Conservation (phyloP, 2,888 invertebrate species). For the Polydrusus cervinus region DNA sequence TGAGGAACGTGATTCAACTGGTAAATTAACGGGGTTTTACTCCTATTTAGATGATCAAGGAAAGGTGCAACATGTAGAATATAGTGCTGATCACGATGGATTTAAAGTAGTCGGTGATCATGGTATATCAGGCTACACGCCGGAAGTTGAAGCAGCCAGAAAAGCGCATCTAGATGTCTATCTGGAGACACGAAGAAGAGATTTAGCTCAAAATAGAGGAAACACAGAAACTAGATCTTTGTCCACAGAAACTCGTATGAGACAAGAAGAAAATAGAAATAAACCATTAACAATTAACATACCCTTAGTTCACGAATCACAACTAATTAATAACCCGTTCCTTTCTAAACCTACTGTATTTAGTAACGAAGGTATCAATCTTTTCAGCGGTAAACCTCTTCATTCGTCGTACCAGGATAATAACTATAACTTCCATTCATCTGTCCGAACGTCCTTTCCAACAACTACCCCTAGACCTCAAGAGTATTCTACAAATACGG, state of each 20-base stretch:
- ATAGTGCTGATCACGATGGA: slow-evolving; percentile 19
- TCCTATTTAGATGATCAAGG: too few relatives aligned
- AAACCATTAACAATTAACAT: neutral
- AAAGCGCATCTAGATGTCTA: slow-evolving; percentile 47
- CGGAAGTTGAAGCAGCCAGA: slow-evolving; percentile 59
- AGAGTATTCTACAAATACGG: neutral
- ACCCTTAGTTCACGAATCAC: neutral
- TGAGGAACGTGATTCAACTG: too few relatives aligned
- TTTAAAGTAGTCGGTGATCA: slow-evolving; percentile 39
- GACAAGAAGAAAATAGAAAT: neutral
- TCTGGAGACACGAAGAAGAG: neutral
- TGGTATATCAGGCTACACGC: slow-evolving; percentile 55
- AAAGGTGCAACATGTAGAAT: too few relatives aligned
- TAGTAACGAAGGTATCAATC: neutral
- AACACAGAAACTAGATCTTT: neutral
- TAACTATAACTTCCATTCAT: neutral
- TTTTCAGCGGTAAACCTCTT: slow-evolving; percentile 5
- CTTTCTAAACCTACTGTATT: neutral
- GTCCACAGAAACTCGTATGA: neutral
- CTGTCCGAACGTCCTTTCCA: neutral
- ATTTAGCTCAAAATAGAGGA: neutral
- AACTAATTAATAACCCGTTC: neutral
- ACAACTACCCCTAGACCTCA: slow-evolving; percentile 2
- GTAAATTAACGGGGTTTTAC: too few relatives aligned
- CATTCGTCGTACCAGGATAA: neutral